A percentile compares a stretch with the other conserved stretches of the same genome.
Conservation (phyloP, 2,888 invertebrate species). For the Gymnosoma rotundatum region DNA sequence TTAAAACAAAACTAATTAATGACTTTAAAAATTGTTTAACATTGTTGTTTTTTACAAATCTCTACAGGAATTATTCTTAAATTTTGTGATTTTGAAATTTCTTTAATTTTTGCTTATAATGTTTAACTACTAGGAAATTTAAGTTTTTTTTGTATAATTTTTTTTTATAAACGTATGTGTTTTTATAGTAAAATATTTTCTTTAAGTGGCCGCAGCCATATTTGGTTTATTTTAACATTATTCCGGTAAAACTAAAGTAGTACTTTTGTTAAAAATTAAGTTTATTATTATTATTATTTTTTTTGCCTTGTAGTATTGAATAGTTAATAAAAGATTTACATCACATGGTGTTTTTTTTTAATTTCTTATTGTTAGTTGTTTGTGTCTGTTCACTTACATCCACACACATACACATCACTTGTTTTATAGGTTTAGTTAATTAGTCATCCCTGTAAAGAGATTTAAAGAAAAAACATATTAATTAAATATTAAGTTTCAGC, state of each 20-base stretch:
- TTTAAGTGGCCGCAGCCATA: slow-evolving; percentile 43
- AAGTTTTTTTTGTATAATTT: neutral
- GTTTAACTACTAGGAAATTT: neutral
- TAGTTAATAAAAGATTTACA: slow-evolving; percentile 13
- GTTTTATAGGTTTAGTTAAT: slow-evolving; percentile 21
- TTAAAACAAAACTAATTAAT: slow-evolving; percentile 39
- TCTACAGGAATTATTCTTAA: slow-evolving; percentile 26
- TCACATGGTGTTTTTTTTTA: neutral
- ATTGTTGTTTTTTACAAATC: slow-evolving; percentile 2
- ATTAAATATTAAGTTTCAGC: neutral
- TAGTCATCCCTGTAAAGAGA: slow-evolving; percentile 68
- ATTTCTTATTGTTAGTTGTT: slow-evolving; percentile 24
- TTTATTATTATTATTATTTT: too few relatives aligned
- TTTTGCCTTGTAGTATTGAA: slow-evolving; percentile 1
- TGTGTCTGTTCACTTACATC: neutral
- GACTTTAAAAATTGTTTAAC: slow-evolving; percentile 28
- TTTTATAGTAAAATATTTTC: slow-evolving; percentile 8
- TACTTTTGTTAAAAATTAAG: neutral
- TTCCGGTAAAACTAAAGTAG: slow-evolving; percentile 34
- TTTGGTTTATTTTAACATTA: slow-evolving; percentile 60
- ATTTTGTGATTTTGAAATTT: neutral
- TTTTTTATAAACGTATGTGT: neutral
- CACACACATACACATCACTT: neutral
- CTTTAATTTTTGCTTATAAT: neutral
- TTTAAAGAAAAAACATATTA: slow-evolving; percentile 7